Base-by-base conservation (phyloP, 2,888 invertebrate species). In the Ectobius pallidus region DNA sequence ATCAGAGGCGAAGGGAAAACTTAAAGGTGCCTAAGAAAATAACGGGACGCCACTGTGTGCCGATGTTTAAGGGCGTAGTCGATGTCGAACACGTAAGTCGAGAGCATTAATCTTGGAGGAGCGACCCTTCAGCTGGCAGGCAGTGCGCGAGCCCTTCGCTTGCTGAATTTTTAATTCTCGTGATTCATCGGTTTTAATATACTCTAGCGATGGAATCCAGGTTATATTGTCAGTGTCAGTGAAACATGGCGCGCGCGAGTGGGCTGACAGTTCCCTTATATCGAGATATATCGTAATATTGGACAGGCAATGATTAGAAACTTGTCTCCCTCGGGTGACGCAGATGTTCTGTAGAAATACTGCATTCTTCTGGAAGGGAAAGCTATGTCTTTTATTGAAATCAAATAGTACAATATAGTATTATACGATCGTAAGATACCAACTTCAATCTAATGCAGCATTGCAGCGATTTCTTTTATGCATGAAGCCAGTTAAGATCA, bases 171-270 rank as follows among this genome's bases (percentile, higher is more conserved):
- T 58, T 58, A 58, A 58, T 58, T 30, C 32, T 22, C 20, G 52
- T 58, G 58, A 58, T 30, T 58, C 58, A 58, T 58, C 58, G 46
- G 58, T 58, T 58, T 58, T 58, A 58, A 58, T 58, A 58, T n/a
- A 58, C 58, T 58, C 25, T 52, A 18, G 52, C 11, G 25, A 25
- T 0, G 11, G 2, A 52, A 52, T 58, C n/a, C 25, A 58, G 30
- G 16, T 58, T 58, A 58, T 58, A 30, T 27, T 58, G 27, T 58
- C 16, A 16, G 3, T 20, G 25, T 11, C 7, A 34, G 34, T 34
- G 34, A 34, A 34, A 34, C 11, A 34, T 34, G 34, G 11, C 34
- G 34, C 34, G 34, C 7, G 11, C 34, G 34, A 6, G 34, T 34
- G 34, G 11, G 6, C 34, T 34, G 34, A 34, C 34, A 34, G 7